Evolutionary conservation across 2,797 vertebrate species (phyloP).

Genomic region (Ceryle rudis): DNA sequence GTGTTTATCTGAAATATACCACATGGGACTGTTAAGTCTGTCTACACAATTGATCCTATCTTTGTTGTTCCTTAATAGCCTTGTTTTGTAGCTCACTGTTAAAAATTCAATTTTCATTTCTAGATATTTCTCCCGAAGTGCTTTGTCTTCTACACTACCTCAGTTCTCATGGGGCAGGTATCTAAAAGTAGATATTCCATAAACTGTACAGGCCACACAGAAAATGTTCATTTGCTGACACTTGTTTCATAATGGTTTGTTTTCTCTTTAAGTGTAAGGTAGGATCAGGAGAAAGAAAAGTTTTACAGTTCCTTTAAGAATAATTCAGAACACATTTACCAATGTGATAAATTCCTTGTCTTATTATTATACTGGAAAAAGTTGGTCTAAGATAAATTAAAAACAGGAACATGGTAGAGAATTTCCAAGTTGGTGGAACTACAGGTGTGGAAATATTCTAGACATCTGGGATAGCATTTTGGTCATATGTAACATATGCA

Average conservation of each 20-base stretch:
- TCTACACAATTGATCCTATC: background rate
- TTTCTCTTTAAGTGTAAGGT: background rate
- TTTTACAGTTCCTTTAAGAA: background rate
- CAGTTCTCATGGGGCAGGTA: background rate
- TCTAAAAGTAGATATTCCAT: background rate
- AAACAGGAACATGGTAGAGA: background rate
- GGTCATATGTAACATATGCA: background rate
- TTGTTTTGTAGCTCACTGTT: background rate
- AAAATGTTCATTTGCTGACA: background rate
- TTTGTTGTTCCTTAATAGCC: background rate
- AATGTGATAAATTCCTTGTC: background rate
- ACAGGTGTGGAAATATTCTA: background rate
- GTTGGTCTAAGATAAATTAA: background rate
- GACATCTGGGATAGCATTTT: background rate
- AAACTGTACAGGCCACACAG: background rate
- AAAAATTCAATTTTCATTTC: slow-evolving; percentile 12
- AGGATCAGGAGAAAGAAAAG: background rate
- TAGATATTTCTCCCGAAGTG: background rate
- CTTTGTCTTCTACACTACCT: background rate
- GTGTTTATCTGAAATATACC: background rate
- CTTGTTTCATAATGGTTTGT: background rate
- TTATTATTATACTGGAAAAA: background rate
- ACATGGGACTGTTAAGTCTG: background rate
- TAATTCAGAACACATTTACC: background rate
- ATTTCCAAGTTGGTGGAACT: background rate